Percentiles rank a stretch among this genome's conserved stretches.
phyloP scores from a whole-genome alignment of 53 echinoderm and acorn worm genomes.

The Temnopleurus reevesii region DNA sequence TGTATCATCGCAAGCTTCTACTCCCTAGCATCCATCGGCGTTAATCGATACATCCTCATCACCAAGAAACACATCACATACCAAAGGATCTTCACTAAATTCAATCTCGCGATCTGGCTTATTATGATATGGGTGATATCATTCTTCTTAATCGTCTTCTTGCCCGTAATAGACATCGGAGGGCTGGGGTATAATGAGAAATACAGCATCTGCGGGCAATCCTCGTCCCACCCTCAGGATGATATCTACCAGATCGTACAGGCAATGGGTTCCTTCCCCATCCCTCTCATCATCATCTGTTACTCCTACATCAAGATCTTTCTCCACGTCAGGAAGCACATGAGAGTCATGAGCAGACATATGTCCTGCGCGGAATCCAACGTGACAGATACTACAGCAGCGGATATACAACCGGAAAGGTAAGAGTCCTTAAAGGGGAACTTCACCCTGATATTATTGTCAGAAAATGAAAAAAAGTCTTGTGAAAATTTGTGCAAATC shows the following conservation, averaged over 20 bases:
- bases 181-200: slow-evolving; percentile 56
- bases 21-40: slow-evolving; percentile 80
- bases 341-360: slow-evolving; percentile 58
- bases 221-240: slow-evolving; percentile 48
- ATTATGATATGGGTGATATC: slow-evolving; percentile 64
- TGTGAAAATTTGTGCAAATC: too few relatives aligned
- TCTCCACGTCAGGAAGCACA: slow-evolving; percentile 12
- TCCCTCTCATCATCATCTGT: slow-evolving; percentile 48
- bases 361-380: neutral
- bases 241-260: slow-evolving; percentile 49
- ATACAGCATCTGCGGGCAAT: slow-evolving; percentile 64
- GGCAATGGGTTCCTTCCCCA: slow-evolving; percentile 41
- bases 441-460: too few relatives aligned
- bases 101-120: slow-evolving; percentile 71
- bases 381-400: slow-evolving; percentile 10
- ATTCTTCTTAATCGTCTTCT: slow-evolving; percentile 54
- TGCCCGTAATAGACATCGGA: slow-evolving; percentile 42
- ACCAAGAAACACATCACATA: slow-evolving; percentile 65
- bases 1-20: slow-evolving; percentile 80
- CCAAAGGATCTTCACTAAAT: slow-evolving; percentile 67
- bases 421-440: too few relatives aligned
- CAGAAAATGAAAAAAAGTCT: too few relatives aligned
- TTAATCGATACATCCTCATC: slow-evolving; percentile 81
- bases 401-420: too few relatives aligned
- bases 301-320: slow-evolving; percentile 50